Evolutionary conservation across 2,113 vertebrate genomes (phyloP).

Genomic region (Zeus faber): DNA sequence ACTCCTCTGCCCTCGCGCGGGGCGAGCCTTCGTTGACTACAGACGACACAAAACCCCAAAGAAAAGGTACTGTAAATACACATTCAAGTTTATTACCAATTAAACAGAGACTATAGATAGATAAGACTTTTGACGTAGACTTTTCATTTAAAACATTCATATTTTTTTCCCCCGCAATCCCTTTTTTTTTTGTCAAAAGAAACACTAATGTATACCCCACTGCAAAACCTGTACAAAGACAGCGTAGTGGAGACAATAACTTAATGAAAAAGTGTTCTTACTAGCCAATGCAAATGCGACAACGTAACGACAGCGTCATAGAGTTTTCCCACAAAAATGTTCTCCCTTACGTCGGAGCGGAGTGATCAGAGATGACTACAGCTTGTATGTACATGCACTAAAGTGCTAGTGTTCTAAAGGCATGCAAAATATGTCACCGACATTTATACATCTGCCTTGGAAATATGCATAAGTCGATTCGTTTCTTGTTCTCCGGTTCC

Average conservation of each 20-base stretch:
- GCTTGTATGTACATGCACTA: conserved; percentile 89
- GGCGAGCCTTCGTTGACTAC: neutral
- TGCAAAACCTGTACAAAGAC: conserved; percentile 80
- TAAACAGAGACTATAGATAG: conserved; percentile 67
- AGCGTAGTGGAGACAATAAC: conserved; percentile 80
- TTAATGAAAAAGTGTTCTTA: conserved; percentile 80
- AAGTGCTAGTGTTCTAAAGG: conserved; percentile 86
- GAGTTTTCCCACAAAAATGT: conserved; percentile 63
- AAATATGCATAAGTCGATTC: conserved; percentile 70
- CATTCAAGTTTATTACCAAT: conserved; percentile 78
- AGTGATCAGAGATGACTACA: conserved; percentile 73
- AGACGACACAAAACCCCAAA: neutral
- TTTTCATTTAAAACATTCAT: conserved; percentile 75
- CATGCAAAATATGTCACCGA: conserved; percentile 80
- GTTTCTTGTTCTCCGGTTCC: conserved; percentile 32
- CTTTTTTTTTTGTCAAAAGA: conserved; percentile 55
- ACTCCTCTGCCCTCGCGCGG: conserved; percentile 33
- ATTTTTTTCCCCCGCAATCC: conserved; percentile 45
- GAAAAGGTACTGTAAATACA: conserved; percentile 65
- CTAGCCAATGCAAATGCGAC: conserved; percentile 78
- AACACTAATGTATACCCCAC: conserved; percentile 55
- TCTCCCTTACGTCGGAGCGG: conserved; percentile 55
- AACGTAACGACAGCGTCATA: conserved; percentile 78
- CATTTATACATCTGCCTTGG: conserved; percentile 76
- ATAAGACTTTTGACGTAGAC: conserved; percentile 70